Conservation (phyloP, 2,888 invertebrate species). For the Aradus depressus region DNA sequence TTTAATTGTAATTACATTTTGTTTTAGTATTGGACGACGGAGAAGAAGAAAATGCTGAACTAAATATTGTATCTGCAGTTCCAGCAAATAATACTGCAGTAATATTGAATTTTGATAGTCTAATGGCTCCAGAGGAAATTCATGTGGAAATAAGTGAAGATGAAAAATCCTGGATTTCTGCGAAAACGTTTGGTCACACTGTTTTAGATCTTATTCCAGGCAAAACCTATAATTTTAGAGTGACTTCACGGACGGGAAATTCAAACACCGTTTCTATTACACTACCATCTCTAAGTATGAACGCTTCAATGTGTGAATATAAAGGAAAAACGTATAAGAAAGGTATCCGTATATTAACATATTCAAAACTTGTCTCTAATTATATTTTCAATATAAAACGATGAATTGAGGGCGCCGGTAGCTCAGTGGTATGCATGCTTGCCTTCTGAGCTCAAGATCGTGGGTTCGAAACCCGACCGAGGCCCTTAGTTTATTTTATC, state of each 20-base stretch:
- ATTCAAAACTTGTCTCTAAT: too few species aligned
- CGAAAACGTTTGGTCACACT: slow-evolving; percentile 25
- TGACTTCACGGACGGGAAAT: slow-evolving; percentile 33
- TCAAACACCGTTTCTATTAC: slow-evolving; percentile 30
- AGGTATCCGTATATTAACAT: too few species aligned
- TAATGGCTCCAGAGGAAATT: slow-evolving; percentile 34
- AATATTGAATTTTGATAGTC: slow-evolving; percentile 37
- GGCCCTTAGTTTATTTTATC: too few species aligned
- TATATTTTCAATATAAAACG: too few species aligned
- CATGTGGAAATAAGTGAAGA: slow-evolving; percentile 40
- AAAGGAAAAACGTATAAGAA: slow-evolving; percentile 34
- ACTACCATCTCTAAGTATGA: slow-evolving; percentile 25
- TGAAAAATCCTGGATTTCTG: slow-evolving; percentile 37
- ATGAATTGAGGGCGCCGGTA: too few species aligned
- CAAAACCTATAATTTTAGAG: slow-evolving; percentile 37
- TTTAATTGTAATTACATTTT: too few species aligned
- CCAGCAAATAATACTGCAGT: slow-evolving; percentile 38
- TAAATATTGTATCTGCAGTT: slow-evolving; percentile 32
- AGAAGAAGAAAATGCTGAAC: slow-evolving; percentile 9
- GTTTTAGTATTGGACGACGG: slow-evolving; percentile 12
- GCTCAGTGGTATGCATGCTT: too few species aligned
- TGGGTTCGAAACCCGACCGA: too few species aligned
- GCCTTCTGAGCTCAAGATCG: too few species aligned
- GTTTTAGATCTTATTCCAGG: slow-evolving; percentile 36
- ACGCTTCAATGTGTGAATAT: slow-evolving; percentile 33